Conservation (phyloP, 2,888 invertebrate species). For the Aquatica leii region DNA sequence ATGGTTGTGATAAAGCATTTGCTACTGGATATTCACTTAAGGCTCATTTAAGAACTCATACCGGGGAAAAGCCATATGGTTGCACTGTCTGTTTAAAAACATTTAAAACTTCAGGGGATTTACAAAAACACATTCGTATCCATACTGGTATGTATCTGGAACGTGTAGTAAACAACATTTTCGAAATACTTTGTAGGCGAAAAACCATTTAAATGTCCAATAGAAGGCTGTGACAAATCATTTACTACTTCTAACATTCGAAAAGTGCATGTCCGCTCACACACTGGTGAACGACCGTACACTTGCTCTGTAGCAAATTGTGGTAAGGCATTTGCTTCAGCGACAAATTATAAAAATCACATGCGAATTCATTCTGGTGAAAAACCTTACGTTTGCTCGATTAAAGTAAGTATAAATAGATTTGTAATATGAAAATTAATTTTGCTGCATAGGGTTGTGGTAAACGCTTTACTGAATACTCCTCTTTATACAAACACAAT, state of each 20-base stretch:
- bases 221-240: constrained; percentile 68
- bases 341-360: constrained; percentile 75
- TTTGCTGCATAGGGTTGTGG: constrained; percentile 65
- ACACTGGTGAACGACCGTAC: constrained; percentile 74
- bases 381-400: constrained; percentile 71
- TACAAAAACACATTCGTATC: constrained; percentile 57
- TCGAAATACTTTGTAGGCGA: constrained; percentile 53
- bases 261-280: constrained; percentile 72
- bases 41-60: constrained; percentile 65
- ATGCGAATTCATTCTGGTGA: constrained; percentile 74
- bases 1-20: constrained; percentile 64
- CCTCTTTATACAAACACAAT: constrained; percentile 73
- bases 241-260: constrained; percentile 76
- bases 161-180: not conserved
- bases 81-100: constrained; percentile 54
- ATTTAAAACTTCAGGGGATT: constrained; percentile 58
- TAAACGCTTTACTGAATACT: constrained; percentile 74
- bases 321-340: constrained; percentile 71
- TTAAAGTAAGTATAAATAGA: constrained; percentile 53
- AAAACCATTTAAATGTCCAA: constrained; percentile 64
- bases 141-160: constrained; percentile 54
- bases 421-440: not conserved
- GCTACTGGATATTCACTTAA: constrained; percentile 63
- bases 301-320: constrained; percentile 67
- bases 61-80: constrained; percentile 60